Evolutionary conservation across 2,888 invertebrate genomes (phyloP), one percentile per base, ranked within the genome.

Genomic region (Brachycybe producta): DNA sequence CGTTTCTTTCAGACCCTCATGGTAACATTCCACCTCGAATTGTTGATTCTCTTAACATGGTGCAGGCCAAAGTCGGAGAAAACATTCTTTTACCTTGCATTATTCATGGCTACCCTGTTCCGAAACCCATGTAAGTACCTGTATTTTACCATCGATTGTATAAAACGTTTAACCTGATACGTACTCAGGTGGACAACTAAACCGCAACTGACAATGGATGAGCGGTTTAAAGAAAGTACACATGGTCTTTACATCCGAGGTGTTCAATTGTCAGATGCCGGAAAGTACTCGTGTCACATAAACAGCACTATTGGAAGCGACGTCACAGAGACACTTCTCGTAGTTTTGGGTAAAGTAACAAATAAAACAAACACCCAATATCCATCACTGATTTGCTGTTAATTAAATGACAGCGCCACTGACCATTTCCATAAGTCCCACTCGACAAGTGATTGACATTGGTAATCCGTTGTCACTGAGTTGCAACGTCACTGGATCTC

Each of bases 361-460:
- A 30, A 21, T 11, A 11, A 23, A 26, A 8, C 8, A 26, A 17
- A 19, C 8, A 11, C 24, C 23, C 24, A 8, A 11, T 17, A 23
- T 23, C 15, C 13, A 36, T 36, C 36, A 4, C 24, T n/a, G n/a
- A n/a, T n/a, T n/a, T n/a, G n/a, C n/a, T n/a, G n/a, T n/a, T n/a
- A n/a, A n/a, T n/a, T n/a, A n/a, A n/a, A n/a, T n/a, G 17, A 21
- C 32, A 50, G 50, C n/a, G 19, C 43, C 43, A 23, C n/a, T 50
- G 5, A 24, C 24, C 17, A 43, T 50, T 13, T 15, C 17, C 2
- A 36, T 50, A 2, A 13, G 23, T 7, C 43, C 50, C 8, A 17
- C 21, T 2, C 13, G 23, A n/a, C 43, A 50, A 35, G 24, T 24
- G 7, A 30, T 24, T 13, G 36, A 50, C 17, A 32, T 43, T 35